Evolutionary conservation across 2,113 vertebrate genomes (phyloP), one percentile per base, ranked within the genome.

Genomic region (Pygoscelis adeliae): DNA sequence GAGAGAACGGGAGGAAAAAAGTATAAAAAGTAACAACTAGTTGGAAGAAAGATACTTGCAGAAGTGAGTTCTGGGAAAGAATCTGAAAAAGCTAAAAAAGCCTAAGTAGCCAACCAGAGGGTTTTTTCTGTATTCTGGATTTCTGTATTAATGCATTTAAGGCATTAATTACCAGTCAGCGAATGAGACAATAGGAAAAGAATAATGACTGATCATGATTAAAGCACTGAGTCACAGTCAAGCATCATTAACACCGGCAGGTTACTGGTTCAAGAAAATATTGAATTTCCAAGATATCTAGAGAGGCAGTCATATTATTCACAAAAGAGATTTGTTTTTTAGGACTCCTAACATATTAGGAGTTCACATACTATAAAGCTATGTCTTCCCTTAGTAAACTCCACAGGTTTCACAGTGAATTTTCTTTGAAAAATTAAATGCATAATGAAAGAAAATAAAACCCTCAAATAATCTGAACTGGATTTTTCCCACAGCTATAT

Each of bases 201-300:
- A 87, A 65, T 84, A 93, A 82, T 65, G 53, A 22, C 29, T 55
- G 77, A 62, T 77, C 9, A n/a, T 29, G 18, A 91, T 91, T 91
- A 66, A 89, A 90, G n/a, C 27, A 87, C 49, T 61, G 19, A 93
- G 13, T 80, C 53, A 79, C 40, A 77, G 42, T 77, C 61, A 90
- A 79, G 66, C 38, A 50, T 65, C 87, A 76, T 70, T 77, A 80
- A 49, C 32, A 76, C 11, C 1, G 2, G 4, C 42, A 94, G 61
- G 25, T 69, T 80, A 69, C 42, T 80, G 42, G 12, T 80, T 94
- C 40, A 85, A 89, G 61, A 93, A 95, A 97, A 76, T 69, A 65
- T 7, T 38, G 49, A 50, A 62, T 94, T 85, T 96, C 49, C 18
- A 70, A 58, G 49, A 34, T 50, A 27, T 34, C 26, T 77, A 26